Evolutionary conservation across 2,113 vertebrate species (phyloP), one percentile per base, ranked within the genome.

Genomic region (Elaphurus davidianus): DNA sequence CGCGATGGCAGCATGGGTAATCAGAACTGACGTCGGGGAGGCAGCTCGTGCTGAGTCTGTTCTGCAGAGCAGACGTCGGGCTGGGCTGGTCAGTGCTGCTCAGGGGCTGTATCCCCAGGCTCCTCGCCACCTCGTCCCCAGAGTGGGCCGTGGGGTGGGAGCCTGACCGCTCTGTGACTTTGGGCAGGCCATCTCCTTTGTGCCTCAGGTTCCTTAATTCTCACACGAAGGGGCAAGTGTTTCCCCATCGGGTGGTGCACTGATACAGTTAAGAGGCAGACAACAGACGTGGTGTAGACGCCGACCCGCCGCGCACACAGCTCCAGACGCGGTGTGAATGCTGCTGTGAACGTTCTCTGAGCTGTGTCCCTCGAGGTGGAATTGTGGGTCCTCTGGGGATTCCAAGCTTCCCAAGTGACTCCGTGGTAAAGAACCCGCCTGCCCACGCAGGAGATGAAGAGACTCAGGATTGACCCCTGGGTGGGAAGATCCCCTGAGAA

Each of bases 31-130:
- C 1, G 0, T 11, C 3, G 3, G 45, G 40, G 45, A 9, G 8
- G 1, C 6, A 1, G 16, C 27, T 14, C 8, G 4, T 0, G 15
- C 10, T 40, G 21, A 0, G 16, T 19, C 19, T 1, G 0, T 13
- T 23, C 12, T 27, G n/a, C 89, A 40, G 50, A 21, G 7, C 55
- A 5, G 88, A 62, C 5, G 4, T 23, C n/a, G 0, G 47, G 59
- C 71, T 36, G 10, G 21, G 40, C 84, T 7, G 11, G 19, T 4
- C 8, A 28, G 47, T n/a, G 0, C 3, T 3, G 9, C 27, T 45
- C 21, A 36, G 40, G 33, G 33, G 55, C 7, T 2, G 8, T 0
- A 17, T 52, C 60, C 64, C 82, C 17, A 10, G 55, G 67, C 57
- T 64, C 12, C 81, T 5, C 17, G 2, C 7, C 9, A 17, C 62